Percentiles rank a stretch among this genome's conserved stretches.
These are phyloP conservation scores for Mormoops blainvillei DNA, from an alignment of 2,113 vertebrate species.

Conservation along the genomic window DNA sequence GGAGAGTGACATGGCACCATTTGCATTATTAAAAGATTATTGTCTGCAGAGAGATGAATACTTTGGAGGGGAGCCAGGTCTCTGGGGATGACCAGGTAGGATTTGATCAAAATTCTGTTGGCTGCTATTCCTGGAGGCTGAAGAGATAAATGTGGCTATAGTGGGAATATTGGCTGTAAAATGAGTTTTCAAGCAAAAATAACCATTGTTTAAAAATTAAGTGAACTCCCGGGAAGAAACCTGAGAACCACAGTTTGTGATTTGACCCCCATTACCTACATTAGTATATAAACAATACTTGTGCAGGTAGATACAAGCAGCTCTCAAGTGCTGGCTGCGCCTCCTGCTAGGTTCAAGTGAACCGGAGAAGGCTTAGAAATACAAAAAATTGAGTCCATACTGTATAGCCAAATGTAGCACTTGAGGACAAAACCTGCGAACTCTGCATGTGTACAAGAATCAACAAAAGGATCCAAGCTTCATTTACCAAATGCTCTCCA, in stretches of 20 bases:
- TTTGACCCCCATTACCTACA: rapidly evolving
- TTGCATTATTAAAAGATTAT: not conserved
- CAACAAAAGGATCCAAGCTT: too few relatives aligned
- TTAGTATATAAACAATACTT: rapidly evolving
- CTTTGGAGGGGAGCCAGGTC: not conserved
- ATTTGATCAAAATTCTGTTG: not conserved
- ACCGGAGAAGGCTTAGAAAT: not conserved
- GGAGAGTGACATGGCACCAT: not conserved
- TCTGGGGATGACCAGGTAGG: not conserved
- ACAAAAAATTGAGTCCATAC: not conserved
- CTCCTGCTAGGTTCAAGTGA: not conserved
- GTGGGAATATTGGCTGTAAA: not conserved
- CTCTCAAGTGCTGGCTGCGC: not conserved
- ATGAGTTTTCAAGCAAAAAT: not conserved
- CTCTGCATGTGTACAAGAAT: rapidly evolving
- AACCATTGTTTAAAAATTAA: not conserved
- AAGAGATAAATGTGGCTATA: not conserved
- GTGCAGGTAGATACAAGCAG: not conserved
- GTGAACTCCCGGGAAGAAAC: not conserved
- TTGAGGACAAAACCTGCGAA: not conserved
- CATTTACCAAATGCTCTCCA: too few relatives aligned
- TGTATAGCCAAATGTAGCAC: not conserved
- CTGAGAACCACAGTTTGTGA: not conserved
- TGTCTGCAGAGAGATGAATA: not conserved
- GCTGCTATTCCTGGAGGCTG: not conserved